Conservation (phyloP, 2,797 vertebrate species). For the Manis javanica region DNA sequence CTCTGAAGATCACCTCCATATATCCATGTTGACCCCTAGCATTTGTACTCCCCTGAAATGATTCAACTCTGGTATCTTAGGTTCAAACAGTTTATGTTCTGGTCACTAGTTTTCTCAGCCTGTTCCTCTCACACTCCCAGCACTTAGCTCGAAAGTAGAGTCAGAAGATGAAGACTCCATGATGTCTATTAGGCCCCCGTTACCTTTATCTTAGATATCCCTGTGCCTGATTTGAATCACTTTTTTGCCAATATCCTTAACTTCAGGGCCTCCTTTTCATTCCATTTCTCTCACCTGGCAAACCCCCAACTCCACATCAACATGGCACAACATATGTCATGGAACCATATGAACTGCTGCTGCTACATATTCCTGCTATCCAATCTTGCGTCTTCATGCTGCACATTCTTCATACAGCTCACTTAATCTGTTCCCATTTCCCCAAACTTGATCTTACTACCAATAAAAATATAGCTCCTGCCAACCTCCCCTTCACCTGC, state of each 20-base stretch:
- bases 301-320: neutral
- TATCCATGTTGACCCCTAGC: neutral
- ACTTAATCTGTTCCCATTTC: neutral
- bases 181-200: neutral
- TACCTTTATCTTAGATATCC: neutral
- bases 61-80: neutral
- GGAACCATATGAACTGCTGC: neutral
- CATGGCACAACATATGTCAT: neutral
- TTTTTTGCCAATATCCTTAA: constrained; percentile 21
- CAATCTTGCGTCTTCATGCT: neutral
- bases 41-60: neutral
- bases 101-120: neutral
- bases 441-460: neutral
- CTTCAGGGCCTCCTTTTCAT: neutral
- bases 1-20: neutral
- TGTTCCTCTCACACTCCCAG: neutral
- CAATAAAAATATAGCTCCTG: neutral
- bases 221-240: neutral
- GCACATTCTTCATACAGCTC: neutral
- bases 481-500: neutral
- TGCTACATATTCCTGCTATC: neutral
- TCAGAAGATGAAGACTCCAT: neutral
- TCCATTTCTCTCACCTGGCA: neutral
- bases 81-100: neutral
- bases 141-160: neutral